phyloP scores from a whole-genome alignment of 2,797 vertebrate genomes.

The Limnodromus scolopaceus region DNA sequence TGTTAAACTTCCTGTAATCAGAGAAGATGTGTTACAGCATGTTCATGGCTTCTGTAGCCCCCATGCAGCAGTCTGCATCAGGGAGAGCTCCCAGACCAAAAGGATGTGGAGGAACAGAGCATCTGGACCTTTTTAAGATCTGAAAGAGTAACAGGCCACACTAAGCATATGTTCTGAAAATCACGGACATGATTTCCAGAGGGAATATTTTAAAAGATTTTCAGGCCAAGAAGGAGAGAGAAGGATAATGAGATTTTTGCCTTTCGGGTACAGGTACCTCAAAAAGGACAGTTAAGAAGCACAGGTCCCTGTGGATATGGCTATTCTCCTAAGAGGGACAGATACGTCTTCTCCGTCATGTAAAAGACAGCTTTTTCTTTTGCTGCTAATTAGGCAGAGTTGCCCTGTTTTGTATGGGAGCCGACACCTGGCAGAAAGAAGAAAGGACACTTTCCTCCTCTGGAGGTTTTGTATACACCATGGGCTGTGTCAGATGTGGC shows the following conservation, averaged over 20 bases:
- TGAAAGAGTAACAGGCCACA: not conserved
- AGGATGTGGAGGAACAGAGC: not conserved
- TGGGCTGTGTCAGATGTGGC: not conserved
- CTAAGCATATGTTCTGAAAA: not conserved
- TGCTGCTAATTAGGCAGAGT: not conserved
- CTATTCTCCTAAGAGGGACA: not conserved
- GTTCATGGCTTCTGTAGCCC: not conserved
- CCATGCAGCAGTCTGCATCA: not conserved
- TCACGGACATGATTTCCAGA: not conserved
- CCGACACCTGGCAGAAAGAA: not conserved
- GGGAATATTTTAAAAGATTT: conserved; percentile 6
- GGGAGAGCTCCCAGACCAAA: not conserved
- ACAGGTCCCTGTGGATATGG: not conserved
- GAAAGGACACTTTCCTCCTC: not conserved
- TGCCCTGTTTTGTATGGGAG: not conserved
- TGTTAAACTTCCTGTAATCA: not conserved
- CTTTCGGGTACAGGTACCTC: not conserved
- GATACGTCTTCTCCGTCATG: not conserved
- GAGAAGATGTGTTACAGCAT: not conserved
- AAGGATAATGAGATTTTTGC: conserved; percentile 15
- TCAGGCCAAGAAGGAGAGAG: not conserved
- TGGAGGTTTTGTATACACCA: not conserved
- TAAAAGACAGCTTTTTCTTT: not conserved
- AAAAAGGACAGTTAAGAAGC: not conserved
- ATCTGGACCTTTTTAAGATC: not conserved